These are phyloP conservation scores for Amphimedon queenslandica DNA, from an alignment of 37 sponge, comb jelly and placozoan species.

Conservation along the genomic window DNA sequence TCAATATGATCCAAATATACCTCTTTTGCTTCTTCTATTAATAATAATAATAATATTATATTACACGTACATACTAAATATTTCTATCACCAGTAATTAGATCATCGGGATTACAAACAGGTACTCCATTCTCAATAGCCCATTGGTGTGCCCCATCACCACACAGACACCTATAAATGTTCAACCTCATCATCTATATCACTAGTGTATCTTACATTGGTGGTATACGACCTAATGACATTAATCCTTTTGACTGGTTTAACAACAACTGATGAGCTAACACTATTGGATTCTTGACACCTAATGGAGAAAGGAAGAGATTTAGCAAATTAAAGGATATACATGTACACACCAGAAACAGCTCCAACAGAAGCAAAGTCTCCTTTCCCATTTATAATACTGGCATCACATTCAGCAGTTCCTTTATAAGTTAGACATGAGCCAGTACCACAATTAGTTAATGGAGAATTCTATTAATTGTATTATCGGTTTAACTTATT, in stretches of 20 bases:
- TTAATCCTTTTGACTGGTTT: constrained; percentile 16
- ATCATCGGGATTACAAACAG: constrained; percentile 48
- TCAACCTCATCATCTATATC: neutral
- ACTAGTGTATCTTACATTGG: constrained; percentile 48
- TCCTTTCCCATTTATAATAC: constrained; percentile 51
- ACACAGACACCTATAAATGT: constrained; percentile 32
- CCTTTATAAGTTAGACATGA: constrained; percentile 62
- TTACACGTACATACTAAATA: neutral
- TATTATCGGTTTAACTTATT: too few species aligned
- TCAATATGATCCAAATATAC: too few species aligned
- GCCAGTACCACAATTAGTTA: constrained; percentile 64
- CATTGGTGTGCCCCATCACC: constrained; percentile 59
- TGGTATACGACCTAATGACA: constrained; percentile 64
- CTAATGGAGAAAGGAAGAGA: constrained; percentile 2
- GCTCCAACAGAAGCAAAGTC: constrained; percentile 75
- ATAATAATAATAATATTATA: neutral
- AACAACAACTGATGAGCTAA: constrained; percentile 44
- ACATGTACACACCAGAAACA: constrained; percentile 30
- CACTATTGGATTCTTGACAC: constrained; percentile 50
- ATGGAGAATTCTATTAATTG: constrained; percentile 42
- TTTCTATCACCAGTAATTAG: constrained; percentile 48
- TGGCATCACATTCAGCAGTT: constrained; percentile 77
- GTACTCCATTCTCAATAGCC: constrained; percentile 44
- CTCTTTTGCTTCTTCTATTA: too few species aligned
- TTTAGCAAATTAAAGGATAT: neutral